Evolutionary conservation across 2,797 vertebrate species (phyloP), one percentile per base, ranked within the genome.

Genomic region (Sebastes taczanowskii): DNA sequence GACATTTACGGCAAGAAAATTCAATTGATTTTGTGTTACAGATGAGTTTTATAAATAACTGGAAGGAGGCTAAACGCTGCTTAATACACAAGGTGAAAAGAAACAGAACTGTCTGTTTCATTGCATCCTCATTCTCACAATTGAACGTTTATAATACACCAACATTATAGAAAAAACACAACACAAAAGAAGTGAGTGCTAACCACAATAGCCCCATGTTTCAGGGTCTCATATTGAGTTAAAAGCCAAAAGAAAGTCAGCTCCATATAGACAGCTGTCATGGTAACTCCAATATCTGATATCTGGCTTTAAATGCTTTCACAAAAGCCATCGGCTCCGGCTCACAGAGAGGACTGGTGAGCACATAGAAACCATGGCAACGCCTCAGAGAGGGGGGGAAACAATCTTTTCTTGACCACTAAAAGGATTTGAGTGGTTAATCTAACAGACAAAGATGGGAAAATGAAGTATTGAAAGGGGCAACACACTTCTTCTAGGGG

Each of bases 171-270:
- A 16, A 52, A 30, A 38, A 72, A 46, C 46, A 22, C 3, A 16
- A 42, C 11, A 62, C 3, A 42, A 5, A 73, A 52, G 11, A 58
- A 74, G 3, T 9, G 9, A 68, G 11, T 13, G 27, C 23, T 25
- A n/a, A 58, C 25, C 23, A 58, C 34, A 61, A 64, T n/a, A 67
- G 55, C 6, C 23, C 22, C 11, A 32, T 3, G 5, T 59, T 55
- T 77, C 69, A 58, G 20, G 42, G 11, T 14, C 23, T 81, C n/a
- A 25, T 18, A 69, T 27, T 66, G 42, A 83, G 58, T 79, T 72
- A 77, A 90, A 87, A 62, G 74, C 70, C 86, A 91, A 25, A 77
- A n/a, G 88, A 93, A 79, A 79, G 83, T 89, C 81, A 86, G 59
- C 32, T 61, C 52, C 38, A 79, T 71, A 83, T 34, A 82, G 74